Evolutionary conservation across 2,888 invertebrate genomes (phyloP), one percentile per base, ranked within the genome.

Genomic region (Cacoxenus indagator): DNA sequence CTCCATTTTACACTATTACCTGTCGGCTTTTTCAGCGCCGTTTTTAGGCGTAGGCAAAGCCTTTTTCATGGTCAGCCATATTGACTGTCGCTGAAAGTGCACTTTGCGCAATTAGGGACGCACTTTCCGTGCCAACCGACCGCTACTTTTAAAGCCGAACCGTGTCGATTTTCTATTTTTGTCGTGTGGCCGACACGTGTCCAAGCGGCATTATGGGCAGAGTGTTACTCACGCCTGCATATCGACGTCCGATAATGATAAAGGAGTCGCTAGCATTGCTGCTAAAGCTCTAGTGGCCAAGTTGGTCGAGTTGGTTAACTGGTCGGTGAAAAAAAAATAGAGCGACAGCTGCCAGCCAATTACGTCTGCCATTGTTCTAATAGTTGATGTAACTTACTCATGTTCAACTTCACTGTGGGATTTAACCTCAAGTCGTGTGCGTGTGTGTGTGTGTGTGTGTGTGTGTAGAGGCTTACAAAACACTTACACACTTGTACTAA

Each of bases 291-390:
- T n/a, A n/a, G n/a, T n/a, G n/a, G n/a, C n/a, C n/a, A n/a, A n/a
- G n/a, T n/a, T n/a, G n/a, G n/a, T n/a, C n/a, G n/a, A n/a, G n/a
- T n/a, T 37, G 37, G 37, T 37, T 37, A 37, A 37, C 37, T 37
- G 37, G 37, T 14, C 14, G 14, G 14, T 37, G 37, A 14, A 8
- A 8, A 37, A 37, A 14, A 17, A 57, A 43, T 62, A n/a, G 61
- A 62, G 45, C 45, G 61, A 54, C 81, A 77, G 78, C 81, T 81
- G 81, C 73, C n/a, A n/a, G n/a, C n/a, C 81, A 75, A 74, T 77
- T 75, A 77, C 77, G 71, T 72, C 64, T 68, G 70, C 57, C 65
- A 70, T 65, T 70, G 71, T 51, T 57, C 68, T 64, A 71, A 71
- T 66, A 64, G 73, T 71, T 64, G 64, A 67, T 26, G 51, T 62